Evolutionary conservation across 2,797 vertebrate species (phyloP), one percentile per base, ranked within the genome.

Genomic region (Coregonus ussuriensis): DNA sequence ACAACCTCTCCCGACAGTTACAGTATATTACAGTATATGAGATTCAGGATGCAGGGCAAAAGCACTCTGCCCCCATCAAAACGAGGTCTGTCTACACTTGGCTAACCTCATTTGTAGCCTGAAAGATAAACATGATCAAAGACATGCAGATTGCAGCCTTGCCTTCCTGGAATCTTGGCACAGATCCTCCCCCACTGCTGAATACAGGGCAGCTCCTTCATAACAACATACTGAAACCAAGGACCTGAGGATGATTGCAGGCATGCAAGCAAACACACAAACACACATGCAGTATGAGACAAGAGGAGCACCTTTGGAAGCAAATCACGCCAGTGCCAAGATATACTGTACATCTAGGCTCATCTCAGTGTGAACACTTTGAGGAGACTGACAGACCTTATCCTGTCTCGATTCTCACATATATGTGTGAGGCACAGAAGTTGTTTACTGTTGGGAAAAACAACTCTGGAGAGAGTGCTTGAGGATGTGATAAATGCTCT

Each of bases 101-200:
- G 54, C 72, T 21, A 74, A 74, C 15, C 18, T 47, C 15, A 59
- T 62, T 74, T 74, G 31, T 63, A 6, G 9, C 54, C 35, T 37
- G 62, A 15, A 31, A 74, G 18, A 74, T 65, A 74, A 13, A 59
- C n/a, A 65, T 65, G 59, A 74, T 74, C 33, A 74, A 62, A 62
- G 54, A 59, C 35, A 74, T 63, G 33, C 35, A 63, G 56, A 63
- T 63, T 6, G 11, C 35, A 25, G 11, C 59, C 37, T 74, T 63
- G 33, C 56, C n/a, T 25, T 74, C n/a, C n/a, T 63, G 59, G 35
- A 56, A 41, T 41, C 54, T 63, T 63, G n/a, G 56, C 33, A 37
- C 62, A 54, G 33, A 47, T 15, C 35, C 37, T 74, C 59, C 72
- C n/a, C 13, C 41, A 71, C 69, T 25, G 37, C 41, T 47, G 37